phyloP scores from a whole-genome alignment of 2,888 invertebrate genomes.

The Conomelus anceps region DNA sequence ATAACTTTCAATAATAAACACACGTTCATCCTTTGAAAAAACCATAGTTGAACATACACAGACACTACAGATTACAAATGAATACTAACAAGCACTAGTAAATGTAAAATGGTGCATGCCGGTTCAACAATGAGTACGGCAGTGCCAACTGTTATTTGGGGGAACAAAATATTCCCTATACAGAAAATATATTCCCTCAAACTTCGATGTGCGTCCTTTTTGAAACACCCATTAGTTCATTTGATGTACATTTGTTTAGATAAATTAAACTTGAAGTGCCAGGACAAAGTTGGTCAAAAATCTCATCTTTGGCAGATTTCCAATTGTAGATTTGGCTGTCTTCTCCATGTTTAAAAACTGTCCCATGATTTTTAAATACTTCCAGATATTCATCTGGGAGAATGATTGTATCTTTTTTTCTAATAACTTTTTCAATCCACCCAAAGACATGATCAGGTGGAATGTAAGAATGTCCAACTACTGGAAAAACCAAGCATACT shows the following conservation, averaged over 20 bases:
- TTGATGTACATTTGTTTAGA: background rate
- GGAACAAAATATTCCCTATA: too few species aligned
- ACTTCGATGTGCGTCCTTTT: too few species aligned
- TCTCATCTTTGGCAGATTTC: slow-evolving; percentile 19
- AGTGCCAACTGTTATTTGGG: too few species aligned
- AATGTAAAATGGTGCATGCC: too few species aligned
- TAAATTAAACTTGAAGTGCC: slow-evolving; percentile 12
- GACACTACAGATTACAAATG: too few species aligned
- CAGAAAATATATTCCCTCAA: too few species aligned
- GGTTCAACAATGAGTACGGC: too few species aligned
- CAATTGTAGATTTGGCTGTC: slow-evolving; percentile 27
- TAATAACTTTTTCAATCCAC: slow-evolving; percentile 26
- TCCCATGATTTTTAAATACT: slow-evolving; percentile 16
- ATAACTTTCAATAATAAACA: too few species aligned
- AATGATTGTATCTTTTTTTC: slow-evolving; percentile 28
- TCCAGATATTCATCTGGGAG: slow-evolving; percentile 26
- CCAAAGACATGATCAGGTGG: slow-evolving; percentile 30
- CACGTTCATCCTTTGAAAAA: too few species aligned
- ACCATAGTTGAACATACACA: too few species aligned
- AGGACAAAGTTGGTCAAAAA: background rate
- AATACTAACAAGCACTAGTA: too few species aligned
- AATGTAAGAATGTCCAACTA: slow-evolving; percentile 27
- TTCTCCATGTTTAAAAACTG: slow-evolving; percentile 17
- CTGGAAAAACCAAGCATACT: slow-evolving; percentile 18
- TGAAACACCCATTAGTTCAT: too few species aligned